phyloP scores from a whole-genome alignment of 2,797 vertebrate species.

The Pygocentrus nattereri region DNA sequence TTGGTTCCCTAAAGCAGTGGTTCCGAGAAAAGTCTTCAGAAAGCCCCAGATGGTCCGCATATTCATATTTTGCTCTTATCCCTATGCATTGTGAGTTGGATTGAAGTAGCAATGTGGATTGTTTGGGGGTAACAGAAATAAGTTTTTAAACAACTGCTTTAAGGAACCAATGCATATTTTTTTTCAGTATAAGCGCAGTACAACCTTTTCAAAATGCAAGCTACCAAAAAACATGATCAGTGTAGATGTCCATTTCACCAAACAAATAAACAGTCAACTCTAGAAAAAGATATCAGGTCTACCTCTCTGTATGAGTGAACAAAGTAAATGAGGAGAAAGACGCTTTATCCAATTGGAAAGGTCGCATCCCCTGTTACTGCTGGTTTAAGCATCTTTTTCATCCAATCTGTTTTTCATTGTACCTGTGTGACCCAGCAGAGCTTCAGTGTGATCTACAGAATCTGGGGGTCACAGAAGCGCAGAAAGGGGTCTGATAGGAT shows the following conservation, averaged over 20 bases:
- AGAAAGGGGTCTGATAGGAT: constrained; percentile 51
- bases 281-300: constrained; percentile 12
- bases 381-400: constrained; percentile 66
- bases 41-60: too few relatives aligned
- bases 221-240: neutral
- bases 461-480: constrained; percentile 49
- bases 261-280: neutral
- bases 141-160: too few relatives aligned
- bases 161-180: too few relatives aligned
- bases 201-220: too few relatives aligned
- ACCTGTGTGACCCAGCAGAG: constrained; percentile 72
- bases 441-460: constrained; percentile 70
- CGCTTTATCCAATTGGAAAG: constrained; percentile 55
- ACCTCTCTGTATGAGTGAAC: constrained; percentile 14
- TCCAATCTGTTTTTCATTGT: constrained; percentile 74
- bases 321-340: constrained; percentile 31
- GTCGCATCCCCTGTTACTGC: constrained; percentile 55
- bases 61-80: too few relatives aligned
- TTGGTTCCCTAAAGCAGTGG: too few relatives aligned
- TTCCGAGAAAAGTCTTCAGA: too few relatives aligned
- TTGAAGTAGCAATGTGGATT: too few relatives aligned
- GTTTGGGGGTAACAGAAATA: too few relatives aligned
- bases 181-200: too few relatives aligned
- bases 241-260: neutral
- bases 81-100: too few relatives aligned